Percentiles rank a stretch among this genome's conserved stretches.
Evolutionary conservation across 2,113 vertebrate genomes (phyloP).

Genomic region (Petrocephalus microphthalmus): DNA sequence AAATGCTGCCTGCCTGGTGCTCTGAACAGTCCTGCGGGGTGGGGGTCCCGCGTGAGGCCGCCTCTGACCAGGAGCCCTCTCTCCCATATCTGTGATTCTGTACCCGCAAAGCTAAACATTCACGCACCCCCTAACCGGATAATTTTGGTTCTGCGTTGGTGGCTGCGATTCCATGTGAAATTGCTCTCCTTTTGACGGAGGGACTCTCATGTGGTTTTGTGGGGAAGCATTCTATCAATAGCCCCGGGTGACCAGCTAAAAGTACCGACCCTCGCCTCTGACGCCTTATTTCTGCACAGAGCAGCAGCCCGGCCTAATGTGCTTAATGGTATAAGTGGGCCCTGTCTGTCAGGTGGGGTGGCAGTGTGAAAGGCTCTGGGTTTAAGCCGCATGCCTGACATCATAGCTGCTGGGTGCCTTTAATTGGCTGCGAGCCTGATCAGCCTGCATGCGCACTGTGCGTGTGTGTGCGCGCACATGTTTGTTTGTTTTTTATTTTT

Average conservation of each 20-base stretch:
- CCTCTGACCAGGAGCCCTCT: neutral
- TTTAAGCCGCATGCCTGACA: conserved; percentile 28
- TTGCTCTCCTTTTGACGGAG: neutral
- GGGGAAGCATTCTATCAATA: conserved; percentile 31
- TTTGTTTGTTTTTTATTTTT: conserved; percentile 27
- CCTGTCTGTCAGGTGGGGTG: neutral
- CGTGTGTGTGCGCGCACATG: conserved; percentile 47
- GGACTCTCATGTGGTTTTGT: conserved; percentile 23
- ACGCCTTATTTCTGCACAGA: neutral
- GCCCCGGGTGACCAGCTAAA: conserved; percentile 31
- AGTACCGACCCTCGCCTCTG: conserved; percentile 16
- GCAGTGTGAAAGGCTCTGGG: neutral
- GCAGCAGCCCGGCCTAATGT: neutral
- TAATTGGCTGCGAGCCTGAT: neutral
- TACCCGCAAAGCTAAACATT: neutral
- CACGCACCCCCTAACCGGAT: neutral
- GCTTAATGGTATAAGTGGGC: neutral
- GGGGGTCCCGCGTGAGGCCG: neutral
- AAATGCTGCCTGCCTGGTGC: neutral
- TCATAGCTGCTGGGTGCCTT: neutral
- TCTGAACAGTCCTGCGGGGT: neutral
- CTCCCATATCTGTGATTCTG: neutral
- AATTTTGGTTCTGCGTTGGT: neutral
- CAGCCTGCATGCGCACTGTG: conserved; percentile 15
- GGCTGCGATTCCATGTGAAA: conserved; percentile 22